A percentile compares a stretch with the other conserved stretches of the same genome.
phyloP scores from a whole-genome alignment of 2,888 invertebrate species.

The Drosophila affinis region DNA sequence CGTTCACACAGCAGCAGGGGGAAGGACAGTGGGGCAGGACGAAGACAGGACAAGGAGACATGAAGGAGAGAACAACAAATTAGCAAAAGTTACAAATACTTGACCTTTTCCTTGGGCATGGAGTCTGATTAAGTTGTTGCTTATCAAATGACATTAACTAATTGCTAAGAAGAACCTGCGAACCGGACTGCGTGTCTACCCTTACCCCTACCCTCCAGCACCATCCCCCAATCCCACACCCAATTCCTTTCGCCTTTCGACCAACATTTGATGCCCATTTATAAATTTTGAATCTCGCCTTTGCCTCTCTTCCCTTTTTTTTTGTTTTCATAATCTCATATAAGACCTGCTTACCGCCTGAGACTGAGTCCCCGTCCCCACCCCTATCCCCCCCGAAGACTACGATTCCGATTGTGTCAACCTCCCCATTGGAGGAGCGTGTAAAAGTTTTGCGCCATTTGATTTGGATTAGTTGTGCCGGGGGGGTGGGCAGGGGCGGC shows the following conservation, averaged over 20 bases:
- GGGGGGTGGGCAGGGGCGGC: too few relatives aligned
- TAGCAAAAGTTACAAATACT: slow-evolving; percentile 69
- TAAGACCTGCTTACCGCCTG: slow-evolving; percentile 59
- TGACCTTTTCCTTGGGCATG: slow-evolving; percentile 64
- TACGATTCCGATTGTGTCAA: slow-evolving; percentile 36
- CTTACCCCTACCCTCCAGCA: background rate
- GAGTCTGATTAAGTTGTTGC: slow-evolving; percentile 66
- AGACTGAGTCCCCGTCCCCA: slow-evolving; percentile 10
- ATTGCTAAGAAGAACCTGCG: slow-evolving; percentile 57
- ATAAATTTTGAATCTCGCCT: slow-evolving; percentile 74
- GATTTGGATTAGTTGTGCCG: slow-evolving; percentile 52
- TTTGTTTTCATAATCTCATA: slow-evolving; percentile 60
- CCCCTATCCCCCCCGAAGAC: background rate
- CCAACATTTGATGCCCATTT: slow-evolving; percentile 70
- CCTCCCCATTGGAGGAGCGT: slow-evolving; percentile 40
- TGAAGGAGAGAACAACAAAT: slow-evolving; percentile 60
- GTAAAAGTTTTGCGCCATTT: slow-evolving; percentile 65
- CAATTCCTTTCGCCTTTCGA: slow-evolving; percentile 11
- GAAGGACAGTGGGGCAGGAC: background rate
- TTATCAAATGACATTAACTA: slow-evolving; percentile 72
- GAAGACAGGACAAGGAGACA: background rate
- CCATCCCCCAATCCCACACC: background rate
- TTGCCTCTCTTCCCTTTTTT: slow-evolving; percentile 45
- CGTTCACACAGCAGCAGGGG: slow-evolving; percentile 15
- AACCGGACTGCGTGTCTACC: slow-evolving; percentile 44